Conservation (phyloP, 2,113 vertebrate species). For the Chascanopsetta lugubris region DNA sequence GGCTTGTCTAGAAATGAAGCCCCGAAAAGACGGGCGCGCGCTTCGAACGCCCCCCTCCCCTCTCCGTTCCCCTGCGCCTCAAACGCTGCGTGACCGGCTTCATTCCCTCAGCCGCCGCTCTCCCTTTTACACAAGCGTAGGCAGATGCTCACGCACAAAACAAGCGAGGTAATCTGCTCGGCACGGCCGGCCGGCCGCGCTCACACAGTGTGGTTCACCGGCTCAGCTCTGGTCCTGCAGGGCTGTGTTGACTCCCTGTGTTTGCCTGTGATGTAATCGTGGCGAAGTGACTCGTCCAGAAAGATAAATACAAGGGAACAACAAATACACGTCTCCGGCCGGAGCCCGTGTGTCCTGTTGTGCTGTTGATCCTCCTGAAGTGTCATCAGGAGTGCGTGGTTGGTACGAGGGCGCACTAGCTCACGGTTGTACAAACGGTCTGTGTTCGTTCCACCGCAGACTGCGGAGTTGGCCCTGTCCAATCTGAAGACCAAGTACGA, state of each 20-base stretch:
- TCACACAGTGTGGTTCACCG: neutral
- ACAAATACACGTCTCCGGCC: neutral
- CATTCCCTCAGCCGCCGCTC: conserved; percentile 20
- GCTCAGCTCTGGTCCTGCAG: neutral
- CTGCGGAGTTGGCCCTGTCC: conserved; percentile 85
- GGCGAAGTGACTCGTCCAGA: neutral
- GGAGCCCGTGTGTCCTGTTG: too few species aligned
- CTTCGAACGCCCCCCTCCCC: too few species aligned
- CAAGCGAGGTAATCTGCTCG: conserved; percentile 28
- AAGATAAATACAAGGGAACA: neutral
- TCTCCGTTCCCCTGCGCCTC: too few species aligned
- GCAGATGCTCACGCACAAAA: neutral
- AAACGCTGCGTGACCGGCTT: conserved; percentile 49
- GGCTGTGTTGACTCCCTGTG: neutral
- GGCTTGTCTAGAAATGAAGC: too few species aligned
- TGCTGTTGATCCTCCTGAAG: too few species aligned
- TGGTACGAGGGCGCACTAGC: too few species aligned
- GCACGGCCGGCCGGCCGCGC: neutral
- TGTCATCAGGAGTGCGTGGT: too few species aligned
- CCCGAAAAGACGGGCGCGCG: too few species aligned
- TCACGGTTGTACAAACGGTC: neutral
- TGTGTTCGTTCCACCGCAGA: conserved; percentile 65
- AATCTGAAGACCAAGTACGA: conserved; percentile 88
- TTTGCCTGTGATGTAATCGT: neutral
- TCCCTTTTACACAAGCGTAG: conserved; percentile 21